Conservation (phyloP, 2,797 vertebrate species). For the Varecia variegata region DNA sequence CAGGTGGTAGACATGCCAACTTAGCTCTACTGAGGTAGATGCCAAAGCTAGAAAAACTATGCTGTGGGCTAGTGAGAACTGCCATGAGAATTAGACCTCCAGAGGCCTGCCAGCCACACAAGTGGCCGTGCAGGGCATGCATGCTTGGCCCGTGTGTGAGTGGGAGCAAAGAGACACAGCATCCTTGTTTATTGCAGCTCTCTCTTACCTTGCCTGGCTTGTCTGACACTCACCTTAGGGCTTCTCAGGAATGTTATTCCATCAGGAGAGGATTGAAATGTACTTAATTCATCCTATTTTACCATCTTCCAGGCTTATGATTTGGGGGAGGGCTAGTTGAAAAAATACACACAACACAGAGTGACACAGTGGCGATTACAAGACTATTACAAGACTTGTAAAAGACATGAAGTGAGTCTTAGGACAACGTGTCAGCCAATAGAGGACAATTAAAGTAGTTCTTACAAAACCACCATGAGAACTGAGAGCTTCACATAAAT, state of each 20-base stretch:
- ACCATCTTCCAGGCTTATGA: background rate
- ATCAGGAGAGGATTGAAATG: background rate
- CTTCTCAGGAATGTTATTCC: background rate
- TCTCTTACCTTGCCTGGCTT: background rate
- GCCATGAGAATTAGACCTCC: background rate
- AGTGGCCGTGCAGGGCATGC: background rate
- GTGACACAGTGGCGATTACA: background rate
- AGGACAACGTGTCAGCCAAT: background rate
- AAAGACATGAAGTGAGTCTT: background rate
- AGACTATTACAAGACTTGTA: background rate
- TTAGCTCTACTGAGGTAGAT: background rate
- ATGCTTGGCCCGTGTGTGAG: background rate
- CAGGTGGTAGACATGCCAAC: background rate
- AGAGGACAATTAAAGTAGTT: background rate
- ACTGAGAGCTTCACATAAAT: background rate
- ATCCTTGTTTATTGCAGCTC: background rate
- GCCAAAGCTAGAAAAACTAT: background rate
- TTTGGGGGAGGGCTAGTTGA: background rate
- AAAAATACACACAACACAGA: constrained; percentile 11
- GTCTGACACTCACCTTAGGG: background rate
- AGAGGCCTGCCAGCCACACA: background rate
- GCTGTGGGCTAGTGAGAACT: background rate
- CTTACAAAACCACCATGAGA: background rate
- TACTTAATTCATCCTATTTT: background rate
- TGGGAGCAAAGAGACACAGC: background rate